Base-by-base conservation (phyloP, 2,888 invertebrate species). In the Selenia dentaria region DNA sequence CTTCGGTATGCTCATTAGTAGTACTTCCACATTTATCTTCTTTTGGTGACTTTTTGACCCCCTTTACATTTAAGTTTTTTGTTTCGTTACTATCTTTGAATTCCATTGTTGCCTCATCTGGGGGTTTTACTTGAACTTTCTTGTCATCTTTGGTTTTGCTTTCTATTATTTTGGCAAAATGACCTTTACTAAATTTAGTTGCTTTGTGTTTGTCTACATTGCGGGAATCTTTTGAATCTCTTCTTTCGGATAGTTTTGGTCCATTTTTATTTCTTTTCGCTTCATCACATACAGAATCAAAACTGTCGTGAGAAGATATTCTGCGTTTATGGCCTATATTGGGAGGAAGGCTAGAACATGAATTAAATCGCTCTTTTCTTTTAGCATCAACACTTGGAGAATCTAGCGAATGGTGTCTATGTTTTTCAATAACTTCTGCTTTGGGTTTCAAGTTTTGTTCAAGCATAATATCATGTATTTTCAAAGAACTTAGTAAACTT, bases 261-360 rank as follows among this genome's bases (percentile, higher is more conserved):
- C 86, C 92, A 43, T 91, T 86, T 77, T 93, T 94, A 57, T 91
- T 85, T 54, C 93, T 93, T 64, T 95, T 95, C 1, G 89, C 71
- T 8, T 93, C 93, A 49, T 95, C 94, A 38, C 89, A 84, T 1
- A 91, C 72, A 38, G 83, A 83, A 57, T 93, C 92, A 36, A 89
- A 61, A 64, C 92, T 92, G 46, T 96, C 96, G 72, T 96, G 96
- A 1, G 95, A 95, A 54, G 96, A 96, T 67, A 95, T 92, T 48
- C 96, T 92, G 36, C 96, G 91, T 79, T 96, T 96, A 43, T 92
- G 87, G 0, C 94, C 93, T 18, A 94, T 92, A 47, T 92, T 92
- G 2, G 94, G 93, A 2, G 94, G 94, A 58, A 93, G 80, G 73
- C 92, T 93, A 25, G 91, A 91, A 71, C 86, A 87, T 1, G 91